These are phyloP conservation scores for Teleogryllus oceanicus DNA, from an alignment of 2,888 invertebrate genomes.

Conservation along the genomic window DNA sequence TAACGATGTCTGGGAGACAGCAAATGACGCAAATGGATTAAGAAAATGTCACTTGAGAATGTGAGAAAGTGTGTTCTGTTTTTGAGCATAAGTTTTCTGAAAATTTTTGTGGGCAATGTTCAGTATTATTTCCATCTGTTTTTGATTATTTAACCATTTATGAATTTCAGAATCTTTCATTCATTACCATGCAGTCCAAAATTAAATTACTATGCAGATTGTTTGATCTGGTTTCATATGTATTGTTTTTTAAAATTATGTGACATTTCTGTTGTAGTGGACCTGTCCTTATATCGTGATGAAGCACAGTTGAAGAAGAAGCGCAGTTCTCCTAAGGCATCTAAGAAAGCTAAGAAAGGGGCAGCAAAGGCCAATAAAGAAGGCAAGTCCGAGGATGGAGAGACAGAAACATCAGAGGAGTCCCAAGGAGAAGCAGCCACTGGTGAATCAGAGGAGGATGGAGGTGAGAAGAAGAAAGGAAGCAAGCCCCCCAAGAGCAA, in stretches of 20 bases:
- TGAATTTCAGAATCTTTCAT: no score
- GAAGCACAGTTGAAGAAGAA: conserved; percentile 73
- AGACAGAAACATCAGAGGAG: conserved; percentile 28
- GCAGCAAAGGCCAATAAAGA: conserved; percentile 2
- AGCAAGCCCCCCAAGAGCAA: not conserved
- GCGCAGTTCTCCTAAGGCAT: conserved; percentile 32
- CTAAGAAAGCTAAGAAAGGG: conserved; percentile 33
- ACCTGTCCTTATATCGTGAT: conserved; percentile 76
- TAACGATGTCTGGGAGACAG: no score
- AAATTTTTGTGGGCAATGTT: no score
- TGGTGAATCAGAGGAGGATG: not conserved
- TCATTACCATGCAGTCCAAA: not conserved
- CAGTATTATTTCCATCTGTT: no score
- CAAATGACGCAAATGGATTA: no score
- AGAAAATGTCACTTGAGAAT: no score
- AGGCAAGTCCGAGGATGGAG: conserved; percentile 30
- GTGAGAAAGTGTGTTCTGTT: no score
- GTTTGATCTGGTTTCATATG: not conserved
- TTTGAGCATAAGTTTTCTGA: no score
- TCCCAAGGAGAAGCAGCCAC: conserved; percentile 25
- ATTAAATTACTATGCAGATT: not conserved
- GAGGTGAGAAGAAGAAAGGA: not conserved
- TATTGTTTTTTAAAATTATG: not conserved
- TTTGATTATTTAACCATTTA: no score
- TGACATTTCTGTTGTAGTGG: conserved; percentile 55